Conservation (phyloP, 1,140 invertebrate genomes). For the Caerostris darwini region DNA sequence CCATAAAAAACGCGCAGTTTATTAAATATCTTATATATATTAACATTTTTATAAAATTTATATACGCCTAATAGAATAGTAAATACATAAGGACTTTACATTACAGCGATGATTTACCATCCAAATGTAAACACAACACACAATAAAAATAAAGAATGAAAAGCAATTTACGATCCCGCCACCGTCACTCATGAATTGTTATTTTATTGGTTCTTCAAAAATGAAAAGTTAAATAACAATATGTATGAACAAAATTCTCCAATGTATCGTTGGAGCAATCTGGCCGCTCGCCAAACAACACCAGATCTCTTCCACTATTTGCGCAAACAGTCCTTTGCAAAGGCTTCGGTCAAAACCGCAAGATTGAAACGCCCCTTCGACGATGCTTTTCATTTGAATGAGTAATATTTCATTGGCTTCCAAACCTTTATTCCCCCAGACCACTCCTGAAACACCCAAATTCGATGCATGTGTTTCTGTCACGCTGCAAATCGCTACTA, state of each 20-base stretch:
- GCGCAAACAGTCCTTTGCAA: not conserved
- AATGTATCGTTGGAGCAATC: not conserved
- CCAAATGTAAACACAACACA: not conserved
- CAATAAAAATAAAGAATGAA: not conserved
- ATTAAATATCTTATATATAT: too few relatives aligned
- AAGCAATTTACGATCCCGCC: not conserved
- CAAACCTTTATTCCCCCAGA: not conserved
- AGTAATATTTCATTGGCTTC: conserved; percentile 37
- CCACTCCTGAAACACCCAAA: not conserved
- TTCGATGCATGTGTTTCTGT: not conserved
- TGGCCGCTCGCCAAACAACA: not conserved
- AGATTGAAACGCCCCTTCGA: conserved; percentile 32
- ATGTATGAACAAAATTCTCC: not conserved
- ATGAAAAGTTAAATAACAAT: not conserved
- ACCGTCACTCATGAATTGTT: not conserved
- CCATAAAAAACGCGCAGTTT: too few relatives aligned
- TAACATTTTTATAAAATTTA: too few relatives aligned
- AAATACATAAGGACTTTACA: too few relatives aligned
- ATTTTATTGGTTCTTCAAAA: conserved; percentile 5
- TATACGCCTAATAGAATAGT: too few relatives aligned
- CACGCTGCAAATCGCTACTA: not conserved
- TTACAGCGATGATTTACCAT: not conserved
- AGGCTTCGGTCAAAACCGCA: conserved; percentile 1
- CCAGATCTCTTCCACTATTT: not conserved
- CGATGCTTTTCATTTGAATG: conserved; percentile 2